These are phyloP conservation scores for Nezara viridula DNA, from an alignment of 2,888 invertebrate genomes.

Conservation along the genomic window DNA sequence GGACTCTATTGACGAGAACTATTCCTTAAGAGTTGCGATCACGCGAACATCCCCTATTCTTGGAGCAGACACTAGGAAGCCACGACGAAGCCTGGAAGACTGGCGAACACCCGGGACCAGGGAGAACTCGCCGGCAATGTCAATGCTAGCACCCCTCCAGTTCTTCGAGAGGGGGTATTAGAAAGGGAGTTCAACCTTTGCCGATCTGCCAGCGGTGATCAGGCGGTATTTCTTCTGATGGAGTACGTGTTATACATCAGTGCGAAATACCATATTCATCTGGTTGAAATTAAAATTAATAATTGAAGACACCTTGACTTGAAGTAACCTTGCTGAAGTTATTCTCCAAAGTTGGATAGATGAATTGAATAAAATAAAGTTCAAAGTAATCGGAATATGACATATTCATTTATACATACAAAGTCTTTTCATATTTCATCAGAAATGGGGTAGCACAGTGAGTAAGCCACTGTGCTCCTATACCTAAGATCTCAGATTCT, in stretches of 20 bases:
- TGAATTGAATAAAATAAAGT: no score
- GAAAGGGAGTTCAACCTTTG: conserved; percentile 3
- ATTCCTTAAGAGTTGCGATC: neutral
- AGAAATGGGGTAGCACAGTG: no score
- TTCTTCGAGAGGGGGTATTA: conserved; percentile 4
- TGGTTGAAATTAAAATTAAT: no score
- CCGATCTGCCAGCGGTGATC: neutral
- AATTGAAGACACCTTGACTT: no score
- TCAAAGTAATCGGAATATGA: no score
- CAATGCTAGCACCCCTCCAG: conserved; percentile 41
- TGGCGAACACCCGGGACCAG: neutral
- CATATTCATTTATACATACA: no score
- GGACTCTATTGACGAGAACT: neutral
- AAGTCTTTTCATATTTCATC: no score
- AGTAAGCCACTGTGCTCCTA: no score
- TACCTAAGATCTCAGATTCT: no score
- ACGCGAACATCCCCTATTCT: conserved; percentile 24
- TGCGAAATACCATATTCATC: neutral
- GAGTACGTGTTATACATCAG: neutral
- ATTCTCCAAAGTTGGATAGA: no score
- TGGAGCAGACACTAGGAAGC: conserved; percentile 5
- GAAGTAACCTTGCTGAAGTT: no score
- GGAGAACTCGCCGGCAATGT: conserved; percentile 26
- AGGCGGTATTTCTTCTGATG: neutral
- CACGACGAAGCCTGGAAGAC: conserved; percentile 25